phyloP scores from a whole-genome alignment of 2,888 invertebrate genomes.

The Rotaria socialis region DNA sequence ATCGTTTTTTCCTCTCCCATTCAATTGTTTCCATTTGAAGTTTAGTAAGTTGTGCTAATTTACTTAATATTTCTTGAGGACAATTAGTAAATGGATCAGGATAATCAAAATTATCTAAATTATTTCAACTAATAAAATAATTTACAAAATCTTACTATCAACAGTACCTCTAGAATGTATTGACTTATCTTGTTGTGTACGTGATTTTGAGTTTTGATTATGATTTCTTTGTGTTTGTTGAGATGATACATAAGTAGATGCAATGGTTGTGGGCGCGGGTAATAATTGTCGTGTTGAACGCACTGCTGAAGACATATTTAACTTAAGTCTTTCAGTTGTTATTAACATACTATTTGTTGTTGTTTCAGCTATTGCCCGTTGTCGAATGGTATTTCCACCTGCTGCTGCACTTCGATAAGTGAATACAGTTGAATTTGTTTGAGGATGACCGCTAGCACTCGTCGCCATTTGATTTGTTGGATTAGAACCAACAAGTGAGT shows the following conservation, averaged over 20 bases:
- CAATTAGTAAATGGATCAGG: constrained; percentile 32
- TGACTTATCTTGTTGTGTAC: background rate
- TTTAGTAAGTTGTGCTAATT: constrained; percentile 19
- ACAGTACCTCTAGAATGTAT: background rate
- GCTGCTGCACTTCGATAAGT: constrained; percentile 1
- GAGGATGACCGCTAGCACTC: background rate
- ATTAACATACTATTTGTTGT: background rate
- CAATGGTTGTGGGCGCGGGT: background rate
- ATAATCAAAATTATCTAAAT: background rate
- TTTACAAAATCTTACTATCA: background rate
- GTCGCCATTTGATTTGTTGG: background rate
- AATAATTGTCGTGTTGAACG: background rate
- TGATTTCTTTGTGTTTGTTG: background rate
- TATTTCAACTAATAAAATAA: background rate
- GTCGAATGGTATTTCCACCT: background rate
- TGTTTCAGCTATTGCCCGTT: background rate
- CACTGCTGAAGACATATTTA: background rate
- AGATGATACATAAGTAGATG: background rate
- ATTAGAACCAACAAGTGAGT: background rate
- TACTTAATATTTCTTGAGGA: background rate
- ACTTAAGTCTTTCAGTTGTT: constrained; percentile 9
- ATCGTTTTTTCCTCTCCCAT: constrained; percentile 1
- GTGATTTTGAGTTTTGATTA: background rate
- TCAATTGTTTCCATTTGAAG: constrained; percentile 37
- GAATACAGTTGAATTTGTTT: background rate